These are phyloP conservation scores for Alloplasta piceator DNA, from an alignment of 2,888 invertebrate genomes.

Conservation along the genomic window DNA sequence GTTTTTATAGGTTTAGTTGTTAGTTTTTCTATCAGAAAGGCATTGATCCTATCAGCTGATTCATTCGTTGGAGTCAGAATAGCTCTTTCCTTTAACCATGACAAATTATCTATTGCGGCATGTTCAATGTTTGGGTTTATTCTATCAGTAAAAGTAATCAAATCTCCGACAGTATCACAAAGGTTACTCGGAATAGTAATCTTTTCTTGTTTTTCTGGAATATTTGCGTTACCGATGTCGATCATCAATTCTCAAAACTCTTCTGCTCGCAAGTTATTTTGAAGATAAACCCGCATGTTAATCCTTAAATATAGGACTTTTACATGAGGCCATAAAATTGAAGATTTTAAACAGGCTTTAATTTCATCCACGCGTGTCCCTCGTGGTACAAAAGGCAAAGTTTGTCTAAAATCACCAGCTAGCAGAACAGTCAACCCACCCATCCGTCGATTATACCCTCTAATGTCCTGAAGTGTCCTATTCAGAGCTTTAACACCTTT, in stretches of 20 bases:
- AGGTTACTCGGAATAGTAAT: background rate
- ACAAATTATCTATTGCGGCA: background rate
- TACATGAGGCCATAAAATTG: background rate
- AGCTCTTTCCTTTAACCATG: conserved; percentile 27
- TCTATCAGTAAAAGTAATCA: background rate
- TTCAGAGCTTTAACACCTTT: conserved; percentile 76
- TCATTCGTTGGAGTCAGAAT: conserved; percentile 40
- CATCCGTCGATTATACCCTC: conserved; percentile 56
- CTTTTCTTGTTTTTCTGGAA: background rate
- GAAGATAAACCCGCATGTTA: background rate
- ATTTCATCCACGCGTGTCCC: conserved; percentile 64
- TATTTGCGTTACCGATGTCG: background rate
- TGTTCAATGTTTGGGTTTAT: background rate
- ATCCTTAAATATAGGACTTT: background rate
- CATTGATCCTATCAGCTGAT: background rate
- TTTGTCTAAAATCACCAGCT: conserved; percentile 74
- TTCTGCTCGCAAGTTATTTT: background rate
- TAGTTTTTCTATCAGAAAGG: background rate
- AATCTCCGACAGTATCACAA: background rate
- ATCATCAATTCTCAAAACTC: background rate
- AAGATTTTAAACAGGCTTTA: conserved; percentile 2
- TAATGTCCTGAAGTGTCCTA: conserved; percentile 69
- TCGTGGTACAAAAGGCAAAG: conserved; percentile 69
- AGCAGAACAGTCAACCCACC: conserved; percentile 68
- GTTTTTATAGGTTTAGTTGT: too few relatives aligned